Conservation (phyloP, 2,113 vertebrate species). For the Oryzias javanicus region DNA sequence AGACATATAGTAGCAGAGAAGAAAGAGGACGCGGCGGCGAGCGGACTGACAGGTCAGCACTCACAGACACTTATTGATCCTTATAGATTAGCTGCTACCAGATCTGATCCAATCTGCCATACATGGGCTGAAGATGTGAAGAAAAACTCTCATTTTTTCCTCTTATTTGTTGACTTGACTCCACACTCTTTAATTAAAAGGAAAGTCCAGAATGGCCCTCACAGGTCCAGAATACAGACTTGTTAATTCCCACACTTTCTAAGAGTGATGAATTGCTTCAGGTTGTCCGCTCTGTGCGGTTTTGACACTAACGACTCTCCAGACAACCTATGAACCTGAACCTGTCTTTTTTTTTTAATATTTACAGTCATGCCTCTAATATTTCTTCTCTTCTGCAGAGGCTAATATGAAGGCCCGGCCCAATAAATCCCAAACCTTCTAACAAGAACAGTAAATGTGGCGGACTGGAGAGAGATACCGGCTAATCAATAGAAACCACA, state of each 20-base stretch:
- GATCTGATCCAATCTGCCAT: constrained; percentile 40
- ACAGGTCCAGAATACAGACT: background rate
- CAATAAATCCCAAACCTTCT: constrained; percentile 63
- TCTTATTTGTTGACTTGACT: constrained; percentile 15
- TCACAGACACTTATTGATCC: constrained; percentile 48
- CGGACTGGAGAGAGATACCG: constrained; percentile 33
- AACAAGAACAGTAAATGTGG: constrained; percentile 53
- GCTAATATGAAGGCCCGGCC: constrained; percentile 19
- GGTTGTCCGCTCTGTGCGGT: constrained; percentile 6
- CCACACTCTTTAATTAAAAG: constrained; percentile 13
- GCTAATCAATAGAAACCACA: constrained; percentile 77
- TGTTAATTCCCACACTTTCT: background rate
- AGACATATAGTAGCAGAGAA: background rate
- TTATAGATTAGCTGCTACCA: constrained; percentile 59
- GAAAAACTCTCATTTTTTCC: constrained; percentile 23
- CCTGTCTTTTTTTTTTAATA: constrained; percentile 25
- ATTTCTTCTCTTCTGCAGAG: constrained; percentile 24
- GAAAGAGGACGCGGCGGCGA: background rate
- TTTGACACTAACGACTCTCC: constrained; percentile 20
- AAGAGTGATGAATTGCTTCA: constrained; percentile 3
- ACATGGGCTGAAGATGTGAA: background rate
- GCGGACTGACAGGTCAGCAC: constrained; percentile 9
- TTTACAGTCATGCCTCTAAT: constrained; percentile 46
- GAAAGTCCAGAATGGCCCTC: background rate
- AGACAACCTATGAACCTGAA: constrained; percentile 29